Conservation (phyloP, 1,140 invertebrate genomes). For the Drosophila kikkawai region DNA sequence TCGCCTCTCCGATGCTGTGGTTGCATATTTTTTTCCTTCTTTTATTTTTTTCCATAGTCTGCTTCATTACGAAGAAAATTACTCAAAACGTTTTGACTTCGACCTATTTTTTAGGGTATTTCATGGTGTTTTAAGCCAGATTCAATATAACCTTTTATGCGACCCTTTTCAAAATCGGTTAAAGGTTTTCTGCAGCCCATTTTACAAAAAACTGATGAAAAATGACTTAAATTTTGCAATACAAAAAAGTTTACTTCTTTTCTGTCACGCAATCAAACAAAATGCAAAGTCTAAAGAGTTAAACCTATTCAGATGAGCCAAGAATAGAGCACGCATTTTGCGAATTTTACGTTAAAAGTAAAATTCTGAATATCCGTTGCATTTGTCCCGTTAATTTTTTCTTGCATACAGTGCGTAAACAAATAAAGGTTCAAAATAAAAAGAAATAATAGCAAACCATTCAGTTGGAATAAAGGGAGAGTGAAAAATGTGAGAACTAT, state of each 20-base stretch:
- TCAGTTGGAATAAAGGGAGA: background rate
- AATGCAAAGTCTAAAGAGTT: background rate
- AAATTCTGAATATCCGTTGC: conserved; percentile 6
- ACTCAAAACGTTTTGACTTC: too few species aligned
- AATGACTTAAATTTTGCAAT: background rate
- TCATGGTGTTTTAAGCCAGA: too few species aligned
- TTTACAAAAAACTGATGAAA: too few species aligned
- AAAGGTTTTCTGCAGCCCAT: too few species aligned
- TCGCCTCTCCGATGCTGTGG: too few species aligned
- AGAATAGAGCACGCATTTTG: conserved; percentile 9
- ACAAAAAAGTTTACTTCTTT: background rate
- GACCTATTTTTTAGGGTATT: too few species aligned
- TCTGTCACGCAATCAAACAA: background rate
- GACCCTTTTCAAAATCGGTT: too few species aligned
- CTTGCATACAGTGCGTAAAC: background rate
- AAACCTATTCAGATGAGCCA: conserved; percentile 16
- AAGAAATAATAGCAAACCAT: background rate
- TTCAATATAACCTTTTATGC: too few species aligned
- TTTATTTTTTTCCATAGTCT: too few species aligned
- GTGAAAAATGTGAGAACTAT: background rate
- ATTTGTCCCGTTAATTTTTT: background rate
- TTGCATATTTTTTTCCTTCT: too few species aligned
- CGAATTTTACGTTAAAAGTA: conserved; percentile 18
- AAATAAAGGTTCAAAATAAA: conserved; percentile 3
- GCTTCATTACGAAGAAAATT: too few species aligned